phyloP scores from a whole-genome alignment of 1,140 invertebrate genomes.

The Euwallacea fornicatus region DNA sequence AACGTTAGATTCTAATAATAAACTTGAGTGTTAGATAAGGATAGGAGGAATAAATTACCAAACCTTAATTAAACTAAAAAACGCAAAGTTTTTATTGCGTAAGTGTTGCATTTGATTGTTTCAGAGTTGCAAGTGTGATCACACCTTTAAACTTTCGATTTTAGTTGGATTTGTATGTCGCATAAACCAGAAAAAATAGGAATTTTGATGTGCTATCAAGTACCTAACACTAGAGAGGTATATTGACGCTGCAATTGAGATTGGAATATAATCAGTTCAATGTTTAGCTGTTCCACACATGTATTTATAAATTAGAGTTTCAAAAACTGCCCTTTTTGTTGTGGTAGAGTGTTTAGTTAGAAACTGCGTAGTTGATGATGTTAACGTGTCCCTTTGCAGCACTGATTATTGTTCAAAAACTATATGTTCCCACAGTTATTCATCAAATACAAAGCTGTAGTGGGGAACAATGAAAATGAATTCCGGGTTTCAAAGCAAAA shows the following conservation, averaged over 20 bases:
- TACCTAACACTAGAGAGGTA: slow-evolving; percentile 19
- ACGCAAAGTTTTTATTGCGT: slow-evolving; percentile 18
- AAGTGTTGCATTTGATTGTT: not conserved
- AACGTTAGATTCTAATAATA: slow-evolving; percentile 17
- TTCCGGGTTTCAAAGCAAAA: too few species aligned
- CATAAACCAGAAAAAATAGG: not conserved
- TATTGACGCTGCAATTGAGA: slow-evolving; percentile 7
- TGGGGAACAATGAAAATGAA: too few species aligned
- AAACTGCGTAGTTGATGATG: too few species aligned
- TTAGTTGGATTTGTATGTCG: not conserved
- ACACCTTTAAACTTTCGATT: not conserved
- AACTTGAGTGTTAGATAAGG: slow-evolving; percentile 32
- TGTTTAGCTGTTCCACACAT: slow-evolving; percentile 14
- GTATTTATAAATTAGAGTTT: not conserved
- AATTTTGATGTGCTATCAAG: slow-evolving; percentile 31
- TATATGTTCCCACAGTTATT: too few species aligned
- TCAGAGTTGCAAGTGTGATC: slow-evolving; percentile 4
- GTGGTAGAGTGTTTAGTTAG: too few species aligned
- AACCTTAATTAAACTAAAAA: slow-evolving; percentile 8
- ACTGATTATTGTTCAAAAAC: too few species aligned
- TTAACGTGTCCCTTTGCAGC: too few species aligned
- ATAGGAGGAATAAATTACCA: slow-evolving; percentile 3
- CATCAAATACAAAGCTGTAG: too few species aligned
- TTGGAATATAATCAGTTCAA: slow-evolving; percentile 6
- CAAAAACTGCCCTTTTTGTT: too few species aligned